These are phyloP conservation scores for Chaenocephalus aceratus DNA, from an alignment of 2,113 vertebrate genomes.

Conservation along the genomic window DNA sequence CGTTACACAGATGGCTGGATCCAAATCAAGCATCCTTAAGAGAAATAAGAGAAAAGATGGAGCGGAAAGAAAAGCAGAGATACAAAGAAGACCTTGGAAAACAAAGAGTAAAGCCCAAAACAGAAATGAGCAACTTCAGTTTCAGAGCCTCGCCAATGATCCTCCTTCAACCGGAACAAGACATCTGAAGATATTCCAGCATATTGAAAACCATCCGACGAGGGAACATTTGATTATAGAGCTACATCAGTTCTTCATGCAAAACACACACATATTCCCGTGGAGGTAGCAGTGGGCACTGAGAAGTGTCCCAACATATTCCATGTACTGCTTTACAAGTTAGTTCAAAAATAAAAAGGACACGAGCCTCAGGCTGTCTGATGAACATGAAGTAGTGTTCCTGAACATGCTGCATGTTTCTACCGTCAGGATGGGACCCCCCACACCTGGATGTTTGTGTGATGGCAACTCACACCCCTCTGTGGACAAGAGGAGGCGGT, in stretches of 20 bases:
- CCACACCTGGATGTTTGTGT: neutral
- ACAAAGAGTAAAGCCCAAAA: neutral
- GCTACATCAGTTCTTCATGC: constrained; percentile 52
- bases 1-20: constrained; percentile 18
- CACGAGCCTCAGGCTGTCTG: neutral
- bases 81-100: neutral
- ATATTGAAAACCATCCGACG: constrained; percentile 8
- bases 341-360: neutral
- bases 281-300: constrained; percentile 55
- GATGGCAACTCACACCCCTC: neutral
- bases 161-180: neutral
- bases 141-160: neutral
- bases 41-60: neutral
- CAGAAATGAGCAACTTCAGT: neutral
- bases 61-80: neutral
- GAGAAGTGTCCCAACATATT: constrained; percentile 1
- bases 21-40: neutral
- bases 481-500: no score
- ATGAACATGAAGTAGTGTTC: neutral
- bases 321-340: neutral
- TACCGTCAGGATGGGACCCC: neutral
- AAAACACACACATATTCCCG: constrained; percentile 29
- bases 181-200: neutral
- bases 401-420: neutral
- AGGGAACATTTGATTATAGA: neutral